Percentiles rank a stretch among this genome's conserved stretches.
These are phyloP conservation scores for Orgyia antiqua DNA, from an alignment of 2,888 invertebrate genomes.

Conservation along the genomic window DNA sequence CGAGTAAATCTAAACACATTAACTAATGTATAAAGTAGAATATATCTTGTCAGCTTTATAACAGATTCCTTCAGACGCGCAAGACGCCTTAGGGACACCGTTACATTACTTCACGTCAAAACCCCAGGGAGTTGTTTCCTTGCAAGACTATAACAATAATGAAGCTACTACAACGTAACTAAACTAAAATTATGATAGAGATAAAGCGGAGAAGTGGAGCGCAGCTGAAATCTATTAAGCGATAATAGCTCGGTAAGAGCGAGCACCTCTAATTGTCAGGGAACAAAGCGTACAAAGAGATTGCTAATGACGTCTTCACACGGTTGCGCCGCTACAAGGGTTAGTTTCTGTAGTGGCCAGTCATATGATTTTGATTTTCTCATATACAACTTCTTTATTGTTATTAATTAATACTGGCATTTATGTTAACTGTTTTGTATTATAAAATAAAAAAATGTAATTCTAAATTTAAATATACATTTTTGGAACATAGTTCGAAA, in stretches of 20 bases:
- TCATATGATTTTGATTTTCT: too few species aligned
- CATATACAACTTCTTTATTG: too few species aligned
- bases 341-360: slow-evolving; percentile 6
- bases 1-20: too few species aligned
- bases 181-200: slow-evolving; percentile 40
- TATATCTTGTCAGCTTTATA: neutral
- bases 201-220: slow-evolving; percentile 39
- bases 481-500: too few species aligned
- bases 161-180: slow-evolving; percentile 16
- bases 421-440: neutral
- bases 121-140: slow-evolving; percentile 1
- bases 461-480: too few species aligned
- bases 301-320: slow-evolving; percentile 49
- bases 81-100: neutral
- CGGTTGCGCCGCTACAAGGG: slow-evolving; percentile 10
- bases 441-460: too few species aligned
- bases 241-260: slow-evolving; percentile 37
- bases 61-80: neutral
- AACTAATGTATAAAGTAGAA: too few species aligned
- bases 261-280: slow-evolving; percentile 43
- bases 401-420: too few species aligned
- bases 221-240: slow-evolving; percentile 57
- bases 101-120: neutral
- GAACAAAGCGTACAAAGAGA: slow-evolving; percentile 55
- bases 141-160: slow-evolving; percentile 9